Percentiles rank a stretch among this genome's conserved stretches.
phyloP scores from a whole-genome alignment of 2,113 vertebrate genomes.

The Oriolus oriolus region DNA sequence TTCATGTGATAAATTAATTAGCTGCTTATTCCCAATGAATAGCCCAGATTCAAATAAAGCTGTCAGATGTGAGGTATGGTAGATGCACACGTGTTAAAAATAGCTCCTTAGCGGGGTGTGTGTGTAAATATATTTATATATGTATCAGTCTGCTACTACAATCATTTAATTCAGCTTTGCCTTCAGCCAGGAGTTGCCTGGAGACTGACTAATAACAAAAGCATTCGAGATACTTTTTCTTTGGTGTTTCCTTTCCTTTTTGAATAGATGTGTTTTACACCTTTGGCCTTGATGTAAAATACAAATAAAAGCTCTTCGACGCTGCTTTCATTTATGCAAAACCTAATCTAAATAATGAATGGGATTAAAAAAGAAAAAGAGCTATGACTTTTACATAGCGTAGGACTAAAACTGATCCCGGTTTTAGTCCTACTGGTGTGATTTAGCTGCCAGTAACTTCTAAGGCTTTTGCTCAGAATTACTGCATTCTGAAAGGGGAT shows the following conservation, averaged over 20 bases:
- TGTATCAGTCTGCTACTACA: background rate
- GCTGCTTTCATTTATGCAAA: background rate
- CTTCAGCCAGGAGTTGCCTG: slow-evolving; percentile 7
- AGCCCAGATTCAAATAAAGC: slow-evolving; percentile 24
- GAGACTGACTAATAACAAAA: slow-evolving; percentile 37
- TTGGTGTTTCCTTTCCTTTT: background rate
- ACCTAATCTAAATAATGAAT: background rate
- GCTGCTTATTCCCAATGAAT: slow-evolving; percentile 26
- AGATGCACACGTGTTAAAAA: slow-evolving; percentile 10
- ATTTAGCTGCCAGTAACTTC: background rate
- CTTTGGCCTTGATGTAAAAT: background rate
- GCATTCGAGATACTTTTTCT: background rate
- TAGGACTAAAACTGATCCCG: background rate
- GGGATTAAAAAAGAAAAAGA: background rate
- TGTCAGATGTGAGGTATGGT: slow-evolving; percentile 15
- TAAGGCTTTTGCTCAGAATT: background rate
- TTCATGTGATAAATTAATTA: slow-evolving; percentile 59
- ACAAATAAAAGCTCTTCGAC: background rate
- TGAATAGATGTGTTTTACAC: background rate
- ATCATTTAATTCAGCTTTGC: slow-evolving; percentile 41
- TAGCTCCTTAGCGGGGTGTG: background rate
- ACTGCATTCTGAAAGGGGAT: background rate
- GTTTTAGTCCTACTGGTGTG: background rate
- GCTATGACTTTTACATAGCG: background rate
- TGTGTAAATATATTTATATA: background rate